Percentiles rank a stretch among this genome's conserved stretches.
Evolutionary conservation across 2,113 vertebrate genomes (phyloP).

Genomic region (Chamaetylas fuelleborni): DNA sequence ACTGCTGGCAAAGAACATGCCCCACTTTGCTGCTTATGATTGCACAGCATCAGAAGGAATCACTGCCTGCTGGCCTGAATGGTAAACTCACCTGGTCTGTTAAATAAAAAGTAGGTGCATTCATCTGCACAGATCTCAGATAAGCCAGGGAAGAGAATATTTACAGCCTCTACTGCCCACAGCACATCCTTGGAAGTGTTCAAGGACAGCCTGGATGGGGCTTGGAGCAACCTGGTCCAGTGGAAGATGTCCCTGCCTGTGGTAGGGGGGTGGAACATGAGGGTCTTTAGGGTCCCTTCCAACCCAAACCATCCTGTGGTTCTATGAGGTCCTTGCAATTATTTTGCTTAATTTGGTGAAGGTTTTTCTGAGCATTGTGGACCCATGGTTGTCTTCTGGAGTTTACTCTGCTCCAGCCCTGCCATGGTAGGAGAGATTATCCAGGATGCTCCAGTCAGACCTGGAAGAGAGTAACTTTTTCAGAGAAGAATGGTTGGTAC

Average conservation of each 20-base stretch:
- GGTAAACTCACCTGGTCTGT: background rate
- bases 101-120: background rate
- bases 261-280: background rate
- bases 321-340: background rate
- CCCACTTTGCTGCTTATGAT: background rate
- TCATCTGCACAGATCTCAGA: background rate
- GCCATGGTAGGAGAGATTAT: background rate
- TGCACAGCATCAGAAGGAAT: background rate
- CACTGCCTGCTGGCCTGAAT: background rate
- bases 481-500: background rate
- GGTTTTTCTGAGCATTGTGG: background rate
- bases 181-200: background rate
- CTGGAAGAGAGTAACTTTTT: background rate
- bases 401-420: background rate
- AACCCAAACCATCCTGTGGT: background rate
- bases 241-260: background rate
- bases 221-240: background rate
- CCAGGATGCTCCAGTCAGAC: background rate
- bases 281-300: background rate
- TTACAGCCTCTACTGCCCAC: background rate
- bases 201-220: background rate
- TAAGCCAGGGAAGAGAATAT: background rate
- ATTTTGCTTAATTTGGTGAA: background rate
- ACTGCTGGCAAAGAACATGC: background rate
- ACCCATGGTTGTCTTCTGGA: background rate